Conservation (phyloP, 2,113 vertebrate species). For the Petrocephalus microphthalmus region DNA sequence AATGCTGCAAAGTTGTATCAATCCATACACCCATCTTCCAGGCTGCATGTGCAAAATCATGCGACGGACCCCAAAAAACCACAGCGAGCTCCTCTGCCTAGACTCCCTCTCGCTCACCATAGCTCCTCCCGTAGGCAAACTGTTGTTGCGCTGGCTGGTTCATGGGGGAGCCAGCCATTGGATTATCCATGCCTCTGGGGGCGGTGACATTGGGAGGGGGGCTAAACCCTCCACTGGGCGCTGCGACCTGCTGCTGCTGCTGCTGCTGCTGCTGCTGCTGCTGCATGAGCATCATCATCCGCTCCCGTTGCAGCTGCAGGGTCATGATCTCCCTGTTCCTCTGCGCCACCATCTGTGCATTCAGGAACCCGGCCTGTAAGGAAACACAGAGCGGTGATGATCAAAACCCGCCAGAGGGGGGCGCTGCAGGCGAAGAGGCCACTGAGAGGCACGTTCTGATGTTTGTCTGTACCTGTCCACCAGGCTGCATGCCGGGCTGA, state of each 20-base stretch:
- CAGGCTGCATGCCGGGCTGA: conserved; percentile 69
- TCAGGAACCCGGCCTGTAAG: conserved; percentile 76
- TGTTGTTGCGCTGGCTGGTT: conserved; percentile 78
- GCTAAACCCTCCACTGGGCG: conserved; percentile 74
- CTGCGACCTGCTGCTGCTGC: conserved; percentile 62
- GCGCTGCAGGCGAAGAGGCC: neutral
- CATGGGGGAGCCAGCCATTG: conserved; percentile 69
- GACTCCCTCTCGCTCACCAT: conserved; percentile 67
- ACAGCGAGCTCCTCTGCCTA: neutral
- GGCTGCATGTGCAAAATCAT: neutral
- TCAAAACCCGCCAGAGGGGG: neutral
- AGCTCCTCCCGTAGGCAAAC: conserved; percentile 81
- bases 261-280: conserved; percentile 69
- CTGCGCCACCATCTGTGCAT: conserved; percentile 92
- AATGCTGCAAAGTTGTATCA: conserved; percentile 8
- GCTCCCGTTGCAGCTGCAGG: conserved; percentile 82
- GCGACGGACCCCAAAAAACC: neutral
- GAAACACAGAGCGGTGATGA: neutral
- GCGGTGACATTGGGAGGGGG: conserved; percentile 90
- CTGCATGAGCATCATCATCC: conserved; percentile 83
- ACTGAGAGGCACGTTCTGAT: neutral
- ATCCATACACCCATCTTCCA: neutral
- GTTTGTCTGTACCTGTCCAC: conserved; percentile 13
- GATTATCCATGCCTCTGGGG: conserved; percentile 76
- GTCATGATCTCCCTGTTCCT: conserved; percentile 81